A percentile compares a stretch with the other conserved stretches of the same genome.
phyloP scores from a whole-genome alignment of 1,140 invertebrate genomes.

The Dendroctonus valens region DNA sequence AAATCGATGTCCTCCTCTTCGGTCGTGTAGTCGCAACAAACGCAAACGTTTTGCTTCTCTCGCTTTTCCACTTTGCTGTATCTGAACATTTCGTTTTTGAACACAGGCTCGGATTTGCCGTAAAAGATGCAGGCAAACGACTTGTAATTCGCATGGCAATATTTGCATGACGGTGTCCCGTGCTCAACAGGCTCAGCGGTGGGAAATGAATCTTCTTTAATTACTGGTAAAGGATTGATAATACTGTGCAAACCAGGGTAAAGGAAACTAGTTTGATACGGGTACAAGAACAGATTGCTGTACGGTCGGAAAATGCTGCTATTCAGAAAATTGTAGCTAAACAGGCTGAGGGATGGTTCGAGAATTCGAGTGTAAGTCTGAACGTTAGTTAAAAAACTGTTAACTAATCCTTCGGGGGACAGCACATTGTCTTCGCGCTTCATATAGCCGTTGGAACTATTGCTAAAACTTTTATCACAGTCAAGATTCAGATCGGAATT shows the following conservation, averaged over 20 bases:
- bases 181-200: slow-evolving; percentile 20
- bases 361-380: slow-evolving; percentile 10
- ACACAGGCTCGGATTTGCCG: slow-evolving; percentile 49
- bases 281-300: slow-evolving; percentile 51
- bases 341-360: slow-evolving; percentile 24
- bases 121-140: slow-evolving; percentile 58
- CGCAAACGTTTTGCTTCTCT: slow-evolving; percentile 52
- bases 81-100: slow-evolving; percentile 49
- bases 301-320: slow-evolving; percentile 28
- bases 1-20: slow-evolving; percentile 49
- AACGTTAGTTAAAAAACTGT: slow-evolving; percentile 9
- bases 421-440: too few relatives aligned
- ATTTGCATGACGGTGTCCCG: slow-evolving; percentile 51
- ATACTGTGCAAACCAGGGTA: slow-evolving; percentile 66
- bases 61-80: slow-evolving; percentile 51
- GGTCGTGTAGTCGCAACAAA: slow-evolving; percentile 58
- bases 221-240: slow-evolving; percentile 55
- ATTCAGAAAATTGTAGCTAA: slow-evolving; percentile 33
- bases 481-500: slow-evolving; percentile 32
- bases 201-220: slow-evolving; percentile 38
- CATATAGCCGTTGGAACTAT: not conserved
- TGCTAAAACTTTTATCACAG: slow-evolving; percentile 29
- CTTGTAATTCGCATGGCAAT: slow-evolving; percentile 57
- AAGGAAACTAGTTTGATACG: slow-evolving; percentile 50
- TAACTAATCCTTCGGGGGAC: not conserved